phyloP scores from a whole-genome alignment of 2,113 vertebrate species.

The Strix aluco region DNA sequence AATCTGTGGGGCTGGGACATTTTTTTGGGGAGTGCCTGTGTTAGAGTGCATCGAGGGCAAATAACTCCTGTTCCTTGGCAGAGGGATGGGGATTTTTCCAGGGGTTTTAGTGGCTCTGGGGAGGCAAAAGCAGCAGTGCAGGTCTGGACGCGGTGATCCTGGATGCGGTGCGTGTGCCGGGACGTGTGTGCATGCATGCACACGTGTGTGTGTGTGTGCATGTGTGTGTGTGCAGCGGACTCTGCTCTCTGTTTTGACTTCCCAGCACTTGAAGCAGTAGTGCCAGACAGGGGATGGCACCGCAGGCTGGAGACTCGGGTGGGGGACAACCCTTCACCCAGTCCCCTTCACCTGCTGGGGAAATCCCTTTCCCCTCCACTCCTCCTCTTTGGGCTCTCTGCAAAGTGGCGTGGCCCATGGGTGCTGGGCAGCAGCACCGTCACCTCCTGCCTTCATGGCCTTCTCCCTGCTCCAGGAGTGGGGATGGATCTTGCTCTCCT shows the following conservation, averaged over 20 bases:
- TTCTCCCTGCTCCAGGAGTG: not conserved
- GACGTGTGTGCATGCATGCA: not conserved
- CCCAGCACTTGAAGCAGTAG: not conserved
- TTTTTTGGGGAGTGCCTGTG: not conserved
- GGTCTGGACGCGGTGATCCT: not conserved
- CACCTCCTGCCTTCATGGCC: not conserved
- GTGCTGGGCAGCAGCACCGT: not conserved
- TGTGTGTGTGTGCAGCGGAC: not conserved
- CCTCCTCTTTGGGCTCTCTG: not conserved
- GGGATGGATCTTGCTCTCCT: not conserved
- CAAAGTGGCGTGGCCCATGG: accelerated
- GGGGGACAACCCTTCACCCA: not conserved
- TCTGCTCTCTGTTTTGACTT: not conserved
- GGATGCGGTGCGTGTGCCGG: accelerated
- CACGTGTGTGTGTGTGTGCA: no score
- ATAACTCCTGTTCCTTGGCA: not conserved
- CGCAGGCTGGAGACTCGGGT: not conserved
- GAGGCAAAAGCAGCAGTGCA: accelerated
- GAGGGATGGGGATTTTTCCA: not conserved
- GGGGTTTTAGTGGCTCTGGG: not conserved
- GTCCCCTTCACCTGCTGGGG: accelerated
- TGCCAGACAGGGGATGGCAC: not conserved
- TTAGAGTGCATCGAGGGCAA: not conserved
- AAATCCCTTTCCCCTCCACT: not conserved
- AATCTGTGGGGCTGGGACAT: not conserved